These are phyloP conservation scores for Clivina fossor DNA, from an alignment of 2,888 invertebrate genomes.

Conservation along the genomic window DNA sequence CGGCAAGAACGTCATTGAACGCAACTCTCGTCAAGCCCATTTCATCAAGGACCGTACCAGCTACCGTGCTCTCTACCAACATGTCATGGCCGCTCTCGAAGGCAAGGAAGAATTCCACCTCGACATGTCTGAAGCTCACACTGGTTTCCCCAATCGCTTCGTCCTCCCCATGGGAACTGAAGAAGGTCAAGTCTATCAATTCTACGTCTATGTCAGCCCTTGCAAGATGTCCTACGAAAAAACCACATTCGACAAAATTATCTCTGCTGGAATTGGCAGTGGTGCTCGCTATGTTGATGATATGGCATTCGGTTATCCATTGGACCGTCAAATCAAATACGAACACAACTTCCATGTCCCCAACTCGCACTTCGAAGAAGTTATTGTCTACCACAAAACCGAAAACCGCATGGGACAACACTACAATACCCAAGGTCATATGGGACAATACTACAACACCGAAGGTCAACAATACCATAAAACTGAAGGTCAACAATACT, in stretches of 20 bases:
- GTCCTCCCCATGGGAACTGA: conserved; percentile 69
- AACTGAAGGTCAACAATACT: too few relatives aligned
- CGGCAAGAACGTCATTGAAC: conserved; percentile 68
- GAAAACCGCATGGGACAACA: conserved; percentile 46
- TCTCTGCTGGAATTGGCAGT: conserved; percentile 58
- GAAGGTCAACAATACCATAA: too few relatives aligned
- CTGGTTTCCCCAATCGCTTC: conserved; percentile 71
- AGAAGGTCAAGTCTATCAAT: conserved; percentile 63
- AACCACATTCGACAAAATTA: conserved; percentile 53
- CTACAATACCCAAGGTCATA: too few relatives aligned
- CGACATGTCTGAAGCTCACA: conserved; percentile 60
- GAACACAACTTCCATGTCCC: conserved; percentile 63
- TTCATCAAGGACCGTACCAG: conserved; percentile 65
- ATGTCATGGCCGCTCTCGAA: conserved; percentile 60
- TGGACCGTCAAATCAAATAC: conserved; percentile 65
- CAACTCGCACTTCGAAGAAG: conserved; percentile 68
- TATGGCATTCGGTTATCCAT: conserved; percentile 71
- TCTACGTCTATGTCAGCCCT: conserved; percentile 56
- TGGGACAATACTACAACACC: too few relatives aligned
- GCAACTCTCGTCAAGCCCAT: conserved; percentile 67
- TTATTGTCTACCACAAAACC: conserved; percentile 65
- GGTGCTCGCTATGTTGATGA: conserved; percentile 61
- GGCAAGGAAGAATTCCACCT: conserved; percentile 58
- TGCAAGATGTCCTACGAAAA: conserved; percentile 51
- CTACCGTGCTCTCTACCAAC: conserved; percentile 64